A percentile compares a stretch with the other conserved stretches of the same genome.
Conservation (phyloP, 2,113 vertebrate species). For the Scytalopus superciliaris region DNA sequence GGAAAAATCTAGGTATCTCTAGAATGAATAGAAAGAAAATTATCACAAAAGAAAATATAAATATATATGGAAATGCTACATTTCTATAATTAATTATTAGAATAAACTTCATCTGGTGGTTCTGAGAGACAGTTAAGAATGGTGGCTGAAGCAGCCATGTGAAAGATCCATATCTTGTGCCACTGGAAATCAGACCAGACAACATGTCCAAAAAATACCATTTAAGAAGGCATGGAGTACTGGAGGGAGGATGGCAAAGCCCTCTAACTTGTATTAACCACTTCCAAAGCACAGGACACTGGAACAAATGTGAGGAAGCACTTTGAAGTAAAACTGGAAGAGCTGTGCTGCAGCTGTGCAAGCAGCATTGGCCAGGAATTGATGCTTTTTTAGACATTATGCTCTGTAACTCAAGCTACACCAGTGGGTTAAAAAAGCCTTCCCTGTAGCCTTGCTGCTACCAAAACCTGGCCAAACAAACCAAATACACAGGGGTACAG, state of each 20-base stretch:
- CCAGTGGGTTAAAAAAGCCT: not conserved
- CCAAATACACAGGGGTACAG: not conserved
- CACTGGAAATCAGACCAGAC: not conserved
- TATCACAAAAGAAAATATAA: not conserved
- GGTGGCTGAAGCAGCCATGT: not conserved
- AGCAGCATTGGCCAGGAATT: not conserved
- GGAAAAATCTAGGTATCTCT: not conserved
- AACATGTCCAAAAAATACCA: not conserved
- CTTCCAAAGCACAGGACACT: not conserved
- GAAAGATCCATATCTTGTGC: not conserved
- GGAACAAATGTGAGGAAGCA: not conserved
- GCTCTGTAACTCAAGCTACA: not conserved
- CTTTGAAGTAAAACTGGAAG: not conserved
- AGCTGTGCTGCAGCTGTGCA: not conserved
- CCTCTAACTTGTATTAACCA: not conserved
- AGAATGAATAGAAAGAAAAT: not conserved
- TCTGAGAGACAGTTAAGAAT: not conserved
- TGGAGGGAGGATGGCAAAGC: not conserved
- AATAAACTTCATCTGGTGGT: not conserved
- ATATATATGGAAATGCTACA: not conserved
- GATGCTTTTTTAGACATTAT: not conserved
- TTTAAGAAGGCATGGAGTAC: not conserved
- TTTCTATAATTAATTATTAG: not conserved
- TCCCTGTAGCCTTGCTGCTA: not conserved
- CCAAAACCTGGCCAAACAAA: not conserved